Percentiles rank a stretch among this genome's conserved stretches.
phyloP scores from a whole-genome alignment of 2,888 invertebrate genomes.

The Selenia dentaria region DNA sequence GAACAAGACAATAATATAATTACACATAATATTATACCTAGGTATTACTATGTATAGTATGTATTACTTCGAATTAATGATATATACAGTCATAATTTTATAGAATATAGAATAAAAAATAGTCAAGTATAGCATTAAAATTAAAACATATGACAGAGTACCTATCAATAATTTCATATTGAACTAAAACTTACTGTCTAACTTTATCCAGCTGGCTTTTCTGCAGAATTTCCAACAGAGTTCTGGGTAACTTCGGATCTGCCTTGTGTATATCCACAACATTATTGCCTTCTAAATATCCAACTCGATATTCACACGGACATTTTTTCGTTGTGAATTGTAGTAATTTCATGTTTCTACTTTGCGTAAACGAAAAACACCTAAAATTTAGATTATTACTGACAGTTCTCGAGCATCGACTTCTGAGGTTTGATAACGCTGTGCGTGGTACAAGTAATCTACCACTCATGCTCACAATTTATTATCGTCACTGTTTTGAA shows the following conservation, averaged over 20 bases:
- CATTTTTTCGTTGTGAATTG: conserved; percentile 86
- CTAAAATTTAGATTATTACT: conserved; percentile 36
- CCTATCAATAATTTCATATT: no score
- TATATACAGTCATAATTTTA: no score
- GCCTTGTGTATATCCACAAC: conserved; percentile 88
- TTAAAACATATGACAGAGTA: no score
- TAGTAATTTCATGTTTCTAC: conserved; percentile 87
- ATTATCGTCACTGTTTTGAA: conserved; percentile 28
- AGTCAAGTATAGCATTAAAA: no score
- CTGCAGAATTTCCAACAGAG: conserved; percentile 73
- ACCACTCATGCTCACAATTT: conserved; percentile 45
- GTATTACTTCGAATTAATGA: no score
- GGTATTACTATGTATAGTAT: no score
- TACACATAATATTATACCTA: no score
- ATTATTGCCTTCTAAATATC: conserved; percentile 86
- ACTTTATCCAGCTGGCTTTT: conserved; percentile 59
- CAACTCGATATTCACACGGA: conserved; percentile 86
- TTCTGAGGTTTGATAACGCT: conserved; percentile 52
- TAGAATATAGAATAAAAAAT: no score
- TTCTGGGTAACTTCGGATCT: conserved; percentile 60
- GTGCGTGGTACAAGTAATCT: conserved; percentile 36
- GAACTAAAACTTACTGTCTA: conserved; percentile 63
- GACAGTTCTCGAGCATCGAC: conserved; percentile 35
- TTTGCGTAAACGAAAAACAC: conserved; percentile 51
- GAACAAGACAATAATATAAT: no score